Conservation (phyloP, 1,140 invertebrate genomes). For the Trachymyrmex cornetzi region DNA sequence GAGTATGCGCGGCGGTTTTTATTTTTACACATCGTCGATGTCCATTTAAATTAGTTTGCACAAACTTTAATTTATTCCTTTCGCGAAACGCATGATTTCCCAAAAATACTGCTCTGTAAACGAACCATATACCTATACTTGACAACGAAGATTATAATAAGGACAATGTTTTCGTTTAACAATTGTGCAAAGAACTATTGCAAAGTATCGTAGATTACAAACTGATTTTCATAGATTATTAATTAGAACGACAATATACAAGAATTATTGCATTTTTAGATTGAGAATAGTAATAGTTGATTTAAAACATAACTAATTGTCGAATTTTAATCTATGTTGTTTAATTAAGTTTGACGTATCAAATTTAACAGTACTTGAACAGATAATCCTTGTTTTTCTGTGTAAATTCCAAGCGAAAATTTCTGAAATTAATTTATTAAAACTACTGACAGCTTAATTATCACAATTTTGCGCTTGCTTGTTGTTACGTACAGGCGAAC, state of each 20-base stretch:
- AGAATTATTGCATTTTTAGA: not conserved
- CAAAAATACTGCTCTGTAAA: constrained; percentile 30
- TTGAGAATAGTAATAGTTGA: not conserved
- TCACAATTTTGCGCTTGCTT: constrained; percentile 8
- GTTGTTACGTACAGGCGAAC: not conserved
- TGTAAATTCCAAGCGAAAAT: not conserved
- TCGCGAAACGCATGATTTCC: constrained; percentile 1
- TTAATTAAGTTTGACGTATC: not conserved
- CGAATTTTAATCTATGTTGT: not conserved
- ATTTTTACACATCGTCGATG: constrained; percentile 37
- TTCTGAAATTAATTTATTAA: constrained; percentile 31
- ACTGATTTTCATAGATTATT: not conserved
- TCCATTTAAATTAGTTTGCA: constrained; percentile 56
- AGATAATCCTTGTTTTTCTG: constrained; percentile 13
- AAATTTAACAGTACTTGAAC: constrained; percentile 11
- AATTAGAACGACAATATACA: not conserved
- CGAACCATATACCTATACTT: constrained; percentile 13
- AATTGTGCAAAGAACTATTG: not conserved
- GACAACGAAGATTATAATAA: constrained; percentile 6
- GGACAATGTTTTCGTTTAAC: not conserved
- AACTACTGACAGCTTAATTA: constrained; percentile 12
- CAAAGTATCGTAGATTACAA: not conserved
- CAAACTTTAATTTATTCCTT: constrained; percentile 67
- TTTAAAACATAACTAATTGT: not conserved
- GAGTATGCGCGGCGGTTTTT: constrained; percentile 32